phyloP scores from a whole-genome alignment of 2,888 invertebrate species.

The Erebia epiphron region DNA sequence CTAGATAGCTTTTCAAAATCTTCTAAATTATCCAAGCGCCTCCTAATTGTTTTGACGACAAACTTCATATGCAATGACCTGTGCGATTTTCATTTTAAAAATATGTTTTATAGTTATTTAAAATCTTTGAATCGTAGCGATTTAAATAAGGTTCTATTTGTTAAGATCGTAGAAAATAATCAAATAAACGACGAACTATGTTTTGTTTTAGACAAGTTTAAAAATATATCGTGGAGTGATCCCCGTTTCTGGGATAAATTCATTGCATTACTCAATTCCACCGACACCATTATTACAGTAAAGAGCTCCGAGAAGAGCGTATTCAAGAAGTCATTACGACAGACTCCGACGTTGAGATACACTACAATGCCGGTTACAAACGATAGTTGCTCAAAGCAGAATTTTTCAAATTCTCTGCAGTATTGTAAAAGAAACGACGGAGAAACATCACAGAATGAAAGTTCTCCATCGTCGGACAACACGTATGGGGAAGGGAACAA shows the following conservation, averaged over 20 bases:
- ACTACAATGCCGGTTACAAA: constrained; percentile 82
- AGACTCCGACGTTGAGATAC: constrained; percentile 78
- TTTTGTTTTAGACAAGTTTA: constrained; percentile 81
- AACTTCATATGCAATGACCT: constrained; percentile 77
- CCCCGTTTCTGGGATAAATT: constrained; percentile 94
- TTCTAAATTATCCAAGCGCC: constrained; percentile 77
- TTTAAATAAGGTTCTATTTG: constrained; percentile 74
- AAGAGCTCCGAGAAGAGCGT: constrained; percentile 73
- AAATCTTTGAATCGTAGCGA: constrained; percentile 76
- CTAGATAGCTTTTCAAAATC: constrained; percentile 77
- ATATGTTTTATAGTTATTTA: constrained; percentile 77
- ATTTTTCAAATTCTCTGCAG: constrained; percentile 77
- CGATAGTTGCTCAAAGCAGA: constrained; percentile 81
- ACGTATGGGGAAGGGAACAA: constrained; percentile 86
- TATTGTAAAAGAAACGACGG: constrained; percentile 75
- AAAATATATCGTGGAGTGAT: constrained; percentile 88
- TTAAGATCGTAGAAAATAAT: constrained; percentile 74
- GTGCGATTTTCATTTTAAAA: constrained; percentile 77
- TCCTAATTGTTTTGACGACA: constrained; percentile 84
- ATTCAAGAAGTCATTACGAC: constrained; percentile 78
- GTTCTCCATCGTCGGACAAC: constrained; percentile 81
- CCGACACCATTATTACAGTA: constrained; percentile 79
- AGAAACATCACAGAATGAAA: constrained; percentile 82
- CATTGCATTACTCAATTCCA: constrained; percentile 89
- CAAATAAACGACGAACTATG: constrained; percentile 76